Percentiles rank a stretch among this genome's conserved stretches.
phyloP scores from a whole-genome alignment of 2,113 vertebrate genomes.

The Odocoileus hemionus region DNA sequence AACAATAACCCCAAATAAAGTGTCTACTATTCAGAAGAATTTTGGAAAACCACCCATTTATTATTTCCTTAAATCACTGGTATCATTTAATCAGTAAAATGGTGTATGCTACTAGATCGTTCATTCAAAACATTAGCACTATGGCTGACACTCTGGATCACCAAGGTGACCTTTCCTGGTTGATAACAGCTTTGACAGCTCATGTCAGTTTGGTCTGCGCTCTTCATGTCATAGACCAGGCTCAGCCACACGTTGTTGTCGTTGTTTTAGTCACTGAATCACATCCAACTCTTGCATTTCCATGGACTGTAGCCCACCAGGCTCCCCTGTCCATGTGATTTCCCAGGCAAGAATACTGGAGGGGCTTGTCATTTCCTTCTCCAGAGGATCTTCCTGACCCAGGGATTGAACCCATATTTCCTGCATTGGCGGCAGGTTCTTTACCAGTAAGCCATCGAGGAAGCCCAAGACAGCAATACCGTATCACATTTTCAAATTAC shows the following conservation, averaged over 20 bases:
- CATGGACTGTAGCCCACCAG: background rate
- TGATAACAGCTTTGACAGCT: background rate
- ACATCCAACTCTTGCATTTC: background rate
- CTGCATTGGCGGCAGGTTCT: accelerated
- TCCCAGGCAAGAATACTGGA: background rate
- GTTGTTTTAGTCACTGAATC: background rate
- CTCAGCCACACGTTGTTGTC: background rate
- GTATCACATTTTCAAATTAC: background rate
- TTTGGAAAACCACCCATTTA: background rate
- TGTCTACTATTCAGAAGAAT: background rate
- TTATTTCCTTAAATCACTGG: background rate
- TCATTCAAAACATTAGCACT: background rate
- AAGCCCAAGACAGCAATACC: background rate
- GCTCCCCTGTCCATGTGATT: background rate
- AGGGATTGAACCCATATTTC: background rate
- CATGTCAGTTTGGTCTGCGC: background rate
- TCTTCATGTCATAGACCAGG: background rate
- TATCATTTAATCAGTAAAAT: background rate
- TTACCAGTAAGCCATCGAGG: background rate
- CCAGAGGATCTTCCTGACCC: background rate
- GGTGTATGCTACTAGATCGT: background rate
- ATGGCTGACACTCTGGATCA: background rate
- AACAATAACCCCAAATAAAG: background rate
- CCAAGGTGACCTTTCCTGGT: background rate
- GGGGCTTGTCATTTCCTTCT: background rate